Percentiles rank a stretch among this genome's conserved stretches.
phyloP scores from a whole-genome alignment of 2,888 invertebrate genomes.

The Trissoscelio sp. region DNA sequence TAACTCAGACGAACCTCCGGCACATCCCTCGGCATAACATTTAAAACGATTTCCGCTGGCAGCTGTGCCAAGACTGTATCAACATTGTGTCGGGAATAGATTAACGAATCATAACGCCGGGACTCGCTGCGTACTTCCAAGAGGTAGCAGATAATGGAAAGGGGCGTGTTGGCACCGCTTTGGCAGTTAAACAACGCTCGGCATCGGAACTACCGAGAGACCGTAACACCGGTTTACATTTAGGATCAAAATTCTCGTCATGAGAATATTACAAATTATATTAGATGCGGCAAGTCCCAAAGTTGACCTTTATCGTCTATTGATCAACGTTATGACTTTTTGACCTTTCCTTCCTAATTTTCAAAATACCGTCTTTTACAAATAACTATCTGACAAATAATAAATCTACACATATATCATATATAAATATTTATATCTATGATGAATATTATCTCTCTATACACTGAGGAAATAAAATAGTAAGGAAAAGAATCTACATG shows the following conservation, averaged over 20 bases:
- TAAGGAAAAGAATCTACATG: too few relatives aligned
- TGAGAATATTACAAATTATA: conserved; percentile 55
- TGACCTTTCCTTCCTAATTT: background rate
- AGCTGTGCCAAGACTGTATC: conserved; percentile 82
- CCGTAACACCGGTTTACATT: conserved; percentile 69
- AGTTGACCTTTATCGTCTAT: conserved; percentile 21
- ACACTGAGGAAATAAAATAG: too few relatives aligned
- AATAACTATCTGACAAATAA: too few relatives aligned
- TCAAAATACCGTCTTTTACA: too few relatives aligned
- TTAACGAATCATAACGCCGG: conserved; percentile 83
- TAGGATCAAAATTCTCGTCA: conserved; percentile 66
- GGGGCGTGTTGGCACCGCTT: conserved; percentile 81
- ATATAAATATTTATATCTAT: too few relatives aligned
- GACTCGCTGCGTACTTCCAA: conserved; percentile 79
- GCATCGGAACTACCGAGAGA: conserved; percentile 74
- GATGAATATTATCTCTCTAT: too few relatives aligned
- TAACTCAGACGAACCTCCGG: conserved; percentile 80
- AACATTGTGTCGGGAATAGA: conserved; percentile 83
- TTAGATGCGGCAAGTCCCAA: conserved; percentile 16
- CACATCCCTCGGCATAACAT: conserved; percentile 82
- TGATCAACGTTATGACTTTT: conserved; percentile 4
- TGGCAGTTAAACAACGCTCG: conserved; percentile 80
- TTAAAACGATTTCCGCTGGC: conserved; percentile 84
- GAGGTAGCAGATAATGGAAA: conserved; percentile 79
- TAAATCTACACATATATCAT: too few relatives aligned